phyloP scores from a whole-genome alignment of 2,797 vertebrate genomes.

The Phataginus tricuspis region DNA sequence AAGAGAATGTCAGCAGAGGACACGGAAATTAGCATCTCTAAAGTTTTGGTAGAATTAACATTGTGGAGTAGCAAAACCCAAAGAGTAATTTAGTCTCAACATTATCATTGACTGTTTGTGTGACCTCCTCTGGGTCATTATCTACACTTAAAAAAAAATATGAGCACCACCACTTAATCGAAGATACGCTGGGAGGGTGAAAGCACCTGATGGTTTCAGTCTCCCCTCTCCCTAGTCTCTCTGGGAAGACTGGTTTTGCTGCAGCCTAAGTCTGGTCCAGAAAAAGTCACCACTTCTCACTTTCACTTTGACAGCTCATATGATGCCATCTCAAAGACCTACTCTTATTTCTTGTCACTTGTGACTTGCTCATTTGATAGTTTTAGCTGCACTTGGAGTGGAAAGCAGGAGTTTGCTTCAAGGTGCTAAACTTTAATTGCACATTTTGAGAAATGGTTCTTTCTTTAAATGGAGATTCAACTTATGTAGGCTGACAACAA shows the following conservation, averaged over 20 bases:
- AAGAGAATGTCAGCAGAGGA: slow-evolving; percentile 24
- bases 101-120: not conserved
- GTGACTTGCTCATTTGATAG: slow-evolving; percentile 31
- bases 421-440: slow-evolving; percentile 34
- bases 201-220: not conserved
- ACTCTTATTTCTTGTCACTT: not conserved
- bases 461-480: slow-evolving; percentile 58
- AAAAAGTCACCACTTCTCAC: slow-evolving; percentile 32
- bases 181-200: not conserved
- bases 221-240: too few species aligned
- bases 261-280: slow-evolving; percentile 23
- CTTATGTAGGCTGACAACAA: not conserved
- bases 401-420: slow-evolving; percentile 44
- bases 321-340: slow-evolving; percentile 23
- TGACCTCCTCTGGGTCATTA: not conserved
- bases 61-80: not conserved
- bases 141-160: not conserved
- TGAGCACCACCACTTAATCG: not conserved
- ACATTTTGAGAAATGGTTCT: slow-evolving; percentile 39
- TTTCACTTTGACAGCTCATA: slow-evolving; percentile 32
- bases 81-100: slow-evolving; percentile 23
- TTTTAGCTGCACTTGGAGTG: not conserved
- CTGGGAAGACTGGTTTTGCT: not conserved
- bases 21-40: not conserved
- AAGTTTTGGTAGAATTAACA: slow-evolving; percentile 16